phyloP scores from a whole-genome alignment of 2,888 invertebrate species.

The Beris morrisii region DNA sequence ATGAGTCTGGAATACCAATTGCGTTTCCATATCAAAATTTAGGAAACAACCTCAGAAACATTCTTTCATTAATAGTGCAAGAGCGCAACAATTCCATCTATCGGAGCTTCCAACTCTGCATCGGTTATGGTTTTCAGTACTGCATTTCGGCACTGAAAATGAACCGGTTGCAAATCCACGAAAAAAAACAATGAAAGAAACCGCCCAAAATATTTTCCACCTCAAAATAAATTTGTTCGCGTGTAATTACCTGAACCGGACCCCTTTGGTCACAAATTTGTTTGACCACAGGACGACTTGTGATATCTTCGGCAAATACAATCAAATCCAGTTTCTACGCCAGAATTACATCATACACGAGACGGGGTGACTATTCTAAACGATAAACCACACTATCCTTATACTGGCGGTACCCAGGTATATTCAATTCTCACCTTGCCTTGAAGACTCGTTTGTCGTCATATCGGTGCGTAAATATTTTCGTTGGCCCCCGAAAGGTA shows the following conservation, averaged over 20 bases:
- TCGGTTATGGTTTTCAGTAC: too few relatives aligned
- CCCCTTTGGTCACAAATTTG: neutral
- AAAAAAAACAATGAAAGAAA: neutral
- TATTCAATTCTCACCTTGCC: constrained; percentile 12
- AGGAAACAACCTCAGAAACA: too few relatives aligned
- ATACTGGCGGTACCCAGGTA: neutral
- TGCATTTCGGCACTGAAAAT: too few relatives aligned
- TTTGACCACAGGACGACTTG: constrained; percentile 23
- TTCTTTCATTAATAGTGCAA: too few relatives aligned
- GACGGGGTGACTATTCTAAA: neutral
- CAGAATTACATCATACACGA: neutral
- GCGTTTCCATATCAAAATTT: too few relatives aligned
- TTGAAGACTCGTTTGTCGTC: constrained; percentile 18
- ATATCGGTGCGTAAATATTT: constrained; percentile 30
- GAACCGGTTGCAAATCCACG: too few relatives aligned
- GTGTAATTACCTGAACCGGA: constrained; percentile 16
- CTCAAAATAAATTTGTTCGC: constrained; percentile 30
- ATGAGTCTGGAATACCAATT: too few relatives aligned
- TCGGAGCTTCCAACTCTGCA: too few relatives aligned
- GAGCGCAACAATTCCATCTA: too few relatives aligned
- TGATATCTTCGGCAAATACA: too few relatives aligned
- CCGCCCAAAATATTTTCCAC: constrained; percentile 23
- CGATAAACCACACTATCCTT: too few relatives aligned
- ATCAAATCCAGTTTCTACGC: too few relatives aligned
- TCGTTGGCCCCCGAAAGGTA: constrained; percentile 31